Percentiles rank a stretch among this genome's conserved stretches.
Evolutionary conservation across 2,797 vertebrate species (phyloP).

Genomic region (Mionectes olivaceus): DNA sequence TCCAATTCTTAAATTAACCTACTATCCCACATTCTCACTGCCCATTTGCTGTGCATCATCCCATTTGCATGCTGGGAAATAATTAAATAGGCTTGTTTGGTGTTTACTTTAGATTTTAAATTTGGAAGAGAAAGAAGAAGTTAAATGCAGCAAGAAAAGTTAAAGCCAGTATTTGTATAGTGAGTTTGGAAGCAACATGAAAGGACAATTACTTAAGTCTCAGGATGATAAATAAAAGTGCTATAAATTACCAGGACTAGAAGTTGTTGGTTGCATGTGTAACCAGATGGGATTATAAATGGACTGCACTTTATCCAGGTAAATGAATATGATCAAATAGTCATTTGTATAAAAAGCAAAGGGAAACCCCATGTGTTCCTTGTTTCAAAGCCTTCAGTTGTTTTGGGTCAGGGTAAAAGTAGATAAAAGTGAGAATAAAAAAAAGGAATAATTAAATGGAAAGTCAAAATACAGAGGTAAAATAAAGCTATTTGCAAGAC

Average conservation of each 20-base stretch:
- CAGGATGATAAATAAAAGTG: neutral
- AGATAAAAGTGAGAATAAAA: neutral
- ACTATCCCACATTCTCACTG: neutral
- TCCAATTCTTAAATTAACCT: neutral
- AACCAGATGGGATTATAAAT: neutral
- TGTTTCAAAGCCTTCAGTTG: neutral
- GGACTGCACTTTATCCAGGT: neutral
- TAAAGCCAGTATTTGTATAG: neutral
- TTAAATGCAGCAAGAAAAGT: neutral
- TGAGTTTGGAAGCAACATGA: neutral
- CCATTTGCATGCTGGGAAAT: neutral
- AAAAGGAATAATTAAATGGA: neutral
- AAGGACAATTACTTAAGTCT: neutral
- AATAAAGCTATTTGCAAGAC: neutral
- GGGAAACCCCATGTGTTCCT: neutral
- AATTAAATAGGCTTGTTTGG: neutral
- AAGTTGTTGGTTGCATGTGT: neutral
- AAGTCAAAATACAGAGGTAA: neutral
- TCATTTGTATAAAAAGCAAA: neutral
- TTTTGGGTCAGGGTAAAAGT: neutral
- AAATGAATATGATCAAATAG: neutral
- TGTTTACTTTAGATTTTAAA: neutral
- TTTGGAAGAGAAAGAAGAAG: neutral
- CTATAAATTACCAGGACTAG: neutral
- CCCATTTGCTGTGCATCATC: neutral